These are phyloP conservation scores for Eolophus roseicapilla DNA, from an alignment of 2,113 vertebrate genomes.

Conservation along the genomic window DNA sequence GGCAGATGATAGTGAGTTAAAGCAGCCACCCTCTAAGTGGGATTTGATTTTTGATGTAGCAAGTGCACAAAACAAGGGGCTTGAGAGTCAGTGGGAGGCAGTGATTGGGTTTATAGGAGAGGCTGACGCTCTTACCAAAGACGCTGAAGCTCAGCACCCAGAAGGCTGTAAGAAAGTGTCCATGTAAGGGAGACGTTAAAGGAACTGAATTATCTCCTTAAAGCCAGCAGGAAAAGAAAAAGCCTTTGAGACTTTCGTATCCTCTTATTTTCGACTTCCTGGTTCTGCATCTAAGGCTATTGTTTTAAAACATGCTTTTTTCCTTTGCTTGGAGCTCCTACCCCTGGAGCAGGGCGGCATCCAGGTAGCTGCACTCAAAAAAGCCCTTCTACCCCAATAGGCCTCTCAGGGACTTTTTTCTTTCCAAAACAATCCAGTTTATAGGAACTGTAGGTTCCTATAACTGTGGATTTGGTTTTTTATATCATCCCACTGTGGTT, in stretches of 20 bases:
- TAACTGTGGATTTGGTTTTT: not conserved
- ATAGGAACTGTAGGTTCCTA: not conserved
- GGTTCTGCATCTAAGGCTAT: not conserved
- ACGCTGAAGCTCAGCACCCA: not conserved
- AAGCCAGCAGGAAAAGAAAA: not conserved
- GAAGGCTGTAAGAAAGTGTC: not conserved
- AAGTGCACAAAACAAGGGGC: not conserved
- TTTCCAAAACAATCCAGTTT: not conserved
- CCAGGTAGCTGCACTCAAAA: not conserved
- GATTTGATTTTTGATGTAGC: not conserved
- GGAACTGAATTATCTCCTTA: not conserved
- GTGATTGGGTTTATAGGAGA: not conserved
- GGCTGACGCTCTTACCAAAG: not conserved
- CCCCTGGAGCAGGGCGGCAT: fast-evolving
- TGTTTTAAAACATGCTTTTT: not conserved
- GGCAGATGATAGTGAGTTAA: not conserved
- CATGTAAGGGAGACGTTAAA: not conserved
- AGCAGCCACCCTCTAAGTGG: not conserved
- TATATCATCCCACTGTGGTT: not conserved
- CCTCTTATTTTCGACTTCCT: not conserved
- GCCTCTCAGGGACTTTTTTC: not conserved
- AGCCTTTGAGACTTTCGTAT: not conserved
- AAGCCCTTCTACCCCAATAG: not conserved
- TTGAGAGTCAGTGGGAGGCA: not conserved
- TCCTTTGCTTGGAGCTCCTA: not conserved